phyloP scores from a whole-genome alignment of 2,113 vertebrate species.

The Dasyornis broadbenti region DNA sequence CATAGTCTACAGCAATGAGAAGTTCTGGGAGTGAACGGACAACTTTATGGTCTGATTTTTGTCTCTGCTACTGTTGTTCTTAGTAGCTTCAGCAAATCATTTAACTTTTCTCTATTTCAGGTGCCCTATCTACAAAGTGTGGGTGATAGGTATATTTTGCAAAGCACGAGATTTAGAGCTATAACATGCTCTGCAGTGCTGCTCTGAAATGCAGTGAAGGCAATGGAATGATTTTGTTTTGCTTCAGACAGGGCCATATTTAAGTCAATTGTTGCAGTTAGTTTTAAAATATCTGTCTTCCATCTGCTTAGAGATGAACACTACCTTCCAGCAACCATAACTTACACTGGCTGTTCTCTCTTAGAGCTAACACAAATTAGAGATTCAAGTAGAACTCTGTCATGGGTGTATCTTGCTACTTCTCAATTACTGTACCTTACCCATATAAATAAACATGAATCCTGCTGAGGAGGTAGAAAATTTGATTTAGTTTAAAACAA shows the following conservation, averaged over 20 bases:
- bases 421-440: constrained; percentile 8
- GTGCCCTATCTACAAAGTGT: not conserved
- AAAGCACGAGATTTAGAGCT: not conserved
- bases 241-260: constrained; percentile 23
- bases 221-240: constrained; percentile 5
- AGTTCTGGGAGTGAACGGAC: not conserved
- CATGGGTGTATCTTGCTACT: not conserved
- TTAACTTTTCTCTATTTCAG: not conserved
- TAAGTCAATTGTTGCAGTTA: constrained; percentile 33
- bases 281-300: constrained; percentile 37
- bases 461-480: not conserved
- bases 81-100: not conserved
- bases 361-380: not conserved
- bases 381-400: constrained; percentile 3
- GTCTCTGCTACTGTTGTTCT: not conserved
- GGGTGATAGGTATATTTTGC: not conserved
- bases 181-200: not conserved
- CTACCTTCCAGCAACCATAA: not conserved
- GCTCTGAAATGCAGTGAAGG: not conserved
- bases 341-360: not conserved
- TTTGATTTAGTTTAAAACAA: constrained; percentile 7
- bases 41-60: not conserved
- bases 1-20: not conserved
- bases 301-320: not conserved
- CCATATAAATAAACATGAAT: not conserved